Evolutionary conservation across 37 sponge, comb jelly and placozoan species (phyloP).

Genomic region (Crambe crambe): DNA sequence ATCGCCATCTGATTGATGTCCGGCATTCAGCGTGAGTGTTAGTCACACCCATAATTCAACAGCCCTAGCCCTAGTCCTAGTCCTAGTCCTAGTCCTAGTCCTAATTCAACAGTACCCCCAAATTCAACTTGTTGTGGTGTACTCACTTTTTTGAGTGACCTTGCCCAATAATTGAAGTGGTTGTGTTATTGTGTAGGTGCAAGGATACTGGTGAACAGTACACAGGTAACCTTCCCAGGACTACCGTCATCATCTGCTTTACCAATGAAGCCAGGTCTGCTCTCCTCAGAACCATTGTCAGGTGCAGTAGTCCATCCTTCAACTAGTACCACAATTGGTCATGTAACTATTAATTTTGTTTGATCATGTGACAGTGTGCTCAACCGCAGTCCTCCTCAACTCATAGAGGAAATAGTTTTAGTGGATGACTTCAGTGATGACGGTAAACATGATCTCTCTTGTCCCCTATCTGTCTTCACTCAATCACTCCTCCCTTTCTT

Average conservation of each 20-base stretch:
- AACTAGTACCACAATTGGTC: background rate
- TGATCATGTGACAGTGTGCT: conserved; percentile 62
- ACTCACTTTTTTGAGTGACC: background rate
- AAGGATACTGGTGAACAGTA: conserved; percentile 5
- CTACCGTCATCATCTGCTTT: conserved; percentile 75
- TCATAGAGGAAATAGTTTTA: conserved; percentile 77
- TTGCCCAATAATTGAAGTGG: background rate
- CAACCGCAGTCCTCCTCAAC: conserved; percentile 66
- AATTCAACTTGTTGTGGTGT: background rate
- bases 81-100: no score
- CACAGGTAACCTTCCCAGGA: conserved; percentile 24
- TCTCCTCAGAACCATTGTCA: conserved; percentile 75
- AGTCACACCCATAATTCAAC: no score
- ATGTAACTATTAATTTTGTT: background rate
- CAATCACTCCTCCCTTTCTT: background rate
- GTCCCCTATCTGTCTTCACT: background rate
- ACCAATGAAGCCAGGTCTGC: conserved; percentile 83
- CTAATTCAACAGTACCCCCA: no score
- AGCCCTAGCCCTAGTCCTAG: no score
- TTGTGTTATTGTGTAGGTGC: conserved; percentile 9
- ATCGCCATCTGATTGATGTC: conserved; percentile 34
- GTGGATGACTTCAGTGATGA: conserved; percentile 86
- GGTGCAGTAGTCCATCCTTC: conserved; percentile 17
- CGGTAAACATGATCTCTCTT: conserved; percentile 48
- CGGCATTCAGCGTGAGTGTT: conserved; percentile 28